Evolutionary conservation across 2,113 vertebrate genomes (phyloP), one percentile per base, ranked within the genome.

Genomic region (Embiotoca jacksoni): DNA sequence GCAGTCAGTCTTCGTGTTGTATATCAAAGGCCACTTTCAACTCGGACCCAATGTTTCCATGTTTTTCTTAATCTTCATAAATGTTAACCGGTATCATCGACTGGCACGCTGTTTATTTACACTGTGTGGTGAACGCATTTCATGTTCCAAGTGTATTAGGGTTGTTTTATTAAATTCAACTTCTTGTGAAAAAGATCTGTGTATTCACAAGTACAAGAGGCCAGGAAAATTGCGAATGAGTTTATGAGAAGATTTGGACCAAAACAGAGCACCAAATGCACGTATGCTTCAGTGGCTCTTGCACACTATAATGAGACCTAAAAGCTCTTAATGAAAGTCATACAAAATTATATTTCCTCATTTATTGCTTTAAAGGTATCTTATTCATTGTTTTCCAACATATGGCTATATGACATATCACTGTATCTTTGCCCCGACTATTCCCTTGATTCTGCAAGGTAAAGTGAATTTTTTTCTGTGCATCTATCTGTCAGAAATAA

Each of bases 401-500:
- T 9, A 8, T 59, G 46, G 58, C n/a, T 44, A 16, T 50, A 39
- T 58, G 5, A 44, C 3, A 0, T 7, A 39, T 64, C 44, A 6
- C 46, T 56, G 36, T 3, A 0, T 35, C 16, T 47, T 59, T 65
- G 15, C 32, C 4, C 6, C 6, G 5, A 15, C 7, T n/a, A 35
- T 4, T 35, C 6, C 41, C 35, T 57, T 57, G 14, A 4, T 67
- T 68, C 7, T 7, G 35, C 31, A 44, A 50, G 47, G 30, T 0
- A 15, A 39, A 72, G 57, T 9, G 4, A 50, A 50, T 0, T 71
- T 15, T 49, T 14, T 36, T 23, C 10, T 37, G 8, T 33, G 14
- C n/a, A 7, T 59, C 58, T 6, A 30, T 30, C 3, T 64, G 32
- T 50, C 6, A 32, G 41, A 74, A 54, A 58, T 68, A 47, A 73